Evolutionary conservation across 2,888 invertebrate species (phyloP), one percentile per base, ranked within the genome.

Genomic region (Calameuta pallipes): DNA sequence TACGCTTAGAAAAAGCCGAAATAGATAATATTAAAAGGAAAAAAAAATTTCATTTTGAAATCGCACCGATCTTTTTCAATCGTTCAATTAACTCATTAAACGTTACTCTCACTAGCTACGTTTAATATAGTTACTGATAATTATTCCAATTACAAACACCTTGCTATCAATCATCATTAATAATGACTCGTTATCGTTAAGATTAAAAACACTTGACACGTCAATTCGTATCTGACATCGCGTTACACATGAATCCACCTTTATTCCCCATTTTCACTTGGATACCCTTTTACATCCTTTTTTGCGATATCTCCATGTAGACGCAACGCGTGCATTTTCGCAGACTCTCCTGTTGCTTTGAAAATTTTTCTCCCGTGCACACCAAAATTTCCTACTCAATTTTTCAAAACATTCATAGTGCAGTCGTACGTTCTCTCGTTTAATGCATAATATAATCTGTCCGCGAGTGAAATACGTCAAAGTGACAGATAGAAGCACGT

Each of bases 161-260:
- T 74, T 56, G 73, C 73, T 69, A 75, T 37, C 15, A 71, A 71
- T 71, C 73, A 23, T 73, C 69, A 68, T 76, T 80, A 75, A n/a
- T 75, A 69, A 56, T 69, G 56, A 75, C n/a, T 34, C 6, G 31
- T 75, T 68, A 41, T 75, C 75, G 76, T 75, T 76, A 81, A 82
- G 80, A 80, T 81, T 82, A 79, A 83, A 81, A 77, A 83, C 79
- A 79, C 76, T 73, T 35, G 76, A 75, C 71, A 71, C 71, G 11
- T 71, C 71, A 31, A 71, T 71, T 34, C 31, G 31, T 15, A 33
- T 71, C 71, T 31, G 30, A 33, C 31, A 30, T 34, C 11, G 23
- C 41, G 41, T 56, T 56, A 56, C 41, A 56, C 41, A 15, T 23
- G 41, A 56, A 56, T 56, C 41, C 41, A 56, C 9, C 23, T 6